Base-by-base conservation (phyloP, 2,888 invertebrate genomes). In the Phyto melanocephala region DNA sequence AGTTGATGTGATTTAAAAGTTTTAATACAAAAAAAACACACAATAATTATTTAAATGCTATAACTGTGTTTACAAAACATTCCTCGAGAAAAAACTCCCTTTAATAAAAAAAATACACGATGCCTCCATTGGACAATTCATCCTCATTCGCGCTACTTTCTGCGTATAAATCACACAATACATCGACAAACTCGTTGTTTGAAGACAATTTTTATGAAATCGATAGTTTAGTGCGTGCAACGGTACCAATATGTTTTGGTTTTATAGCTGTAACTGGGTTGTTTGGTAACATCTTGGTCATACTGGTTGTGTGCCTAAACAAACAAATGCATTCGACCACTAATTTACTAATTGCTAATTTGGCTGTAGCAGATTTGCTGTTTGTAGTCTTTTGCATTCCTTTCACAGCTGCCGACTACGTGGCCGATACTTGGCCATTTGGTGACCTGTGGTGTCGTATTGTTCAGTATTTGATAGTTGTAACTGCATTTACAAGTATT, bases 381-480 rank as follows among this genome's bases (percentile, higher is more conserved):
- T 98, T 98, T 90, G 96, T 98, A 11, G 93, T 97, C 56, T 96
- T 98, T 91, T 98, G 98, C 92, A 96, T 98, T 37, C 98, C 98
- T 0, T 97, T 97, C 90, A 98, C 98, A 0, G 97, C 97, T 0
- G 94, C 95, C 40, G 96, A 96, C 87, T 98, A 97, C 89, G 95
- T 96, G 0, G 92, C 96, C 86, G 93, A 94, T 0, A 93, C 93
- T 86, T 98, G 98, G 98, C 96, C 97, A 0, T 97, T 98, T 88
- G 98, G 98, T 1, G 94, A 94, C 85, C 91, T 94, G 87, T 97
- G 96, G 95, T 98, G 98, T 91, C 95, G 96, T 90, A 94, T 95
- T 22, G 96, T 97, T 0, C 97, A 98, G 90, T 98, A 98, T 89
- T 93, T 97, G 86, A 96, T 97, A 84, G 96, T 96, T 80, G 97